Conservation (phyloP, 2,797 vertebrate genomes). For the Carapus acus region DNA sequence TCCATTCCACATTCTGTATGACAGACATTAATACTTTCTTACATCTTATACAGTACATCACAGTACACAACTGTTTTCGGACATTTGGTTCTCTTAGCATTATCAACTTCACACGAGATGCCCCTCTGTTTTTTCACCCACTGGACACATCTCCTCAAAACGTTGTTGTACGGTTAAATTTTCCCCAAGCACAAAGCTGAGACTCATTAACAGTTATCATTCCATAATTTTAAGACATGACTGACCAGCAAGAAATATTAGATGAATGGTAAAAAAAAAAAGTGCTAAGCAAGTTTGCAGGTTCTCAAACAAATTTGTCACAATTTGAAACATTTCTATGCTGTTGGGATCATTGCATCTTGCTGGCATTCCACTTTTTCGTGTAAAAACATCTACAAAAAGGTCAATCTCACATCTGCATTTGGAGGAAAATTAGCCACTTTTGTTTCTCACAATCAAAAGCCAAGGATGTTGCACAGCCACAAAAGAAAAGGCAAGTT, state of each 20-base stretch:
- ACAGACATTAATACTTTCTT: constrained; percentile 56
- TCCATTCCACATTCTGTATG: constrained; percentile 44
- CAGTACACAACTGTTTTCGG: constrained; percentile 34
- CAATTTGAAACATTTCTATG: neutral
- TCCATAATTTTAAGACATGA: neutral
- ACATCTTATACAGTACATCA: constrained; percentile 30
- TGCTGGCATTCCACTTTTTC: neutral
- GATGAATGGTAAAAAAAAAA: constrained; percentile 1
- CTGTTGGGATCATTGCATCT: neutral
- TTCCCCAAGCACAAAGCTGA: constrained; percentile 22
- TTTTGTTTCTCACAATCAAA: neutral
- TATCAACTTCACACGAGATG: constrained; percentile 29
- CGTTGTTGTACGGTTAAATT: constrained; percentile 26
- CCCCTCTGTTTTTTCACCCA: constrained; percentile 26
- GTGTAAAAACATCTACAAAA: neutral
- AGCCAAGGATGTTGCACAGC: neutral
- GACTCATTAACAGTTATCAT: neutral
- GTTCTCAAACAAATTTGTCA: neutral
- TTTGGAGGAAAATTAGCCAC: constrained; percentile 35
- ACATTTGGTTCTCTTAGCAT: constrained; percentile 46
- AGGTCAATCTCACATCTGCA: constrained; percentile 11
- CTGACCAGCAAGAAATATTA: neutral
- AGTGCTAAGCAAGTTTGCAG: neutral
- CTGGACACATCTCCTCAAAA: constrained; percentile 35
- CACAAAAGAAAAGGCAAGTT: constrained; percentile 31